Conservation (phyloP, 2,797 vertebrate species). For the Melanotaenia boesemani region DNA sequence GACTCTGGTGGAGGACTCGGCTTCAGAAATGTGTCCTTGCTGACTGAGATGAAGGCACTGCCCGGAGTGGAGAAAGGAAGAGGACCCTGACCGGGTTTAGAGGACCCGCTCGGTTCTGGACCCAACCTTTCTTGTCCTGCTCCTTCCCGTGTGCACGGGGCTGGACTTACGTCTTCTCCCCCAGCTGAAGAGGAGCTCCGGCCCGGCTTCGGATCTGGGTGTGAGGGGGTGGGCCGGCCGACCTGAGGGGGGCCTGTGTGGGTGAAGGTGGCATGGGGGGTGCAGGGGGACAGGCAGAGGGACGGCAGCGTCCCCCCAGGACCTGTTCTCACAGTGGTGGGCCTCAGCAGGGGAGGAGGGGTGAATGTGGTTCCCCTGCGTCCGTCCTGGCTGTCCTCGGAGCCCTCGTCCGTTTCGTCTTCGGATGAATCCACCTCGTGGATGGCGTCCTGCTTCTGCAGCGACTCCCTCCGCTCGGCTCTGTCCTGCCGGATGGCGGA, state of each 20-base stretch:
- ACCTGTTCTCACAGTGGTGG: conserved; percentile 73
- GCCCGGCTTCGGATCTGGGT: conserved; percentile 41
- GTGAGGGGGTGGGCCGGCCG: conserved; percentile 44
- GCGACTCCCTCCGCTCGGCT: conserved; percentile 92
- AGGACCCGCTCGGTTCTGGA: conserved; percentile 28
- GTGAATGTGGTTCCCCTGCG: conserved; percentile 72
- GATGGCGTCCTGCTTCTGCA: conserved; percentile 98
- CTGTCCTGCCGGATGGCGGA: conserved; percentile 93
- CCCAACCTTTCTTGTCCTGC: conserved; percentile 34
- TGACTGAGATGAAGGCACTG: conserved; percentile 83
- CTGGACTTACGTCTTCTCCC: conserved; percentile 21
- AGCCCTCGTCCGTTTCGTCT: conserved; percentile 94
- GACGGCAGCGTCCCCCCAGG: conserved; percentile 71
- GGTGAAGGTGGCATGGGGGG: conserved; percentile 58
- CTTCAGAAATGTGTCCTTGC: conserved; percentile 77
- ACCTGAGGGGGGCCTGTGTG: conserved; percentile 54
- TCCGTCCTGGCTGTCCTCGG: conserved; percentile 90
- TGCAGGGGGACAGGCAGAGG: conserved; percentile 67
- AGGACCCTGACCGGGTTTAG: conserved; percentile 55
- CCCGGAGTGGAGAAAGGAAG: conserved; percentile 81
- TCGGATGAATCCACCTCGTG: conserved; percentile 96
- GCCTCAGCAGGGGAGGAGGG: conserved; percentile 75
- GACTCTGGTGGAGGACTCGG: conserved; percentile 58
- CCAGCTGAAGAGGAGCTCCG: conserved; percentile 33
- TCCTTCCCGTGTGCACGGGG: not conserved